A percentile compares a stretch with the other conserved stretches of the same genome.
Conservation (phyloP, 2,797 vertebrate genomes). For the Sebastes alutus region DNA sequence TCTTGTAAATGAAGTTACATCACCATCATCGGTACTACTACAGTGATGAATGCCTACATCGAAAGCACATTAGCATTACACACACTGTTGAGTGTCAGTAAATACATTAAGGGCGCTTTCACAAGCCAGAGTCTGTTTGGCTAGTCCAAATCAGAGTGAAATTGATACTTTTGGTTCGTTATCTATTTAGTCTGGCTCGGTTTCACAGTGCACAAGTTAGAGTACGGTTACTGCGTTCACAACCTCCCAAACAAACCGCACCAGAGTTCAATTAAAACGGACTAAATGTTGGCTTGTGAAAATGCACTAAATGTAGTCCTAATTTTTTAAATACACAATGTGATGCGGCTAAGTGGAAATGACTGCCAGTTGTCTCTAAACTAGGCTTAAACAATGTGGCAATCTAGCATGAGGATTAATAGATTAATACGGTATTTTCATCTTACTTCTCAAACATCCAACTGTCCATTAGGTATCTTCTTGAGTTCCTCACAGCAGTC, state of each 20-base stretch:
- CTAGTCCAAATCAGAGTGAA: too few species aligned
- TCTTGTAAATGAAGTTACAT: neutral
- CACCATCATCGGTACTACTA: neutral
- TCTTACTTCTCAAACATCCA: conserved; percentile 81
- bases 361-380: neutral
- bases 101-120: neutral
- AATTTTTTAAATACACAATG: neutral
- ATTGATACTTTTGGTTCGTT: too few species aligned
- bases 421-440: neutral
- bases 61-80: neutral
- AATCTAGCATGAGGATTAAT: neutral
- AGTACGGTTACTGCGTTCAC: too few species aligned
- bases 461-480: conserved; percentile 59
- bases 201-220: too few species aligned
- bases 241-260: too few species aligned
- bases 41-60: neutral
- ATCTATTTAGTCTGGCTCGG: too few species aligned
- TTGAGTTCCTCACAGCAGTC: conserved; percentile 50
- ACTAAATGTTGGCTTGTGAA: neutral
- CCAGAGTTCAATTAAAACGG: neutral
- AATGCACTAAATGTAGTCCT: neutral
- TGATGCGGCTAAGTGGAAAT: neutral
- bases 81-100: neutral
- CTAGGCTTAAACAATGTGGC: neutral
- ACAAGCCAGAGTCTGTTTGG: too few species aligned